A percentile compares a stretch with the other conserved stretches of the same genome.
phyloP scores from a whole-genome alignment of 1,140 invertebrate genomes.

The Subanguina moxae region DNA sequence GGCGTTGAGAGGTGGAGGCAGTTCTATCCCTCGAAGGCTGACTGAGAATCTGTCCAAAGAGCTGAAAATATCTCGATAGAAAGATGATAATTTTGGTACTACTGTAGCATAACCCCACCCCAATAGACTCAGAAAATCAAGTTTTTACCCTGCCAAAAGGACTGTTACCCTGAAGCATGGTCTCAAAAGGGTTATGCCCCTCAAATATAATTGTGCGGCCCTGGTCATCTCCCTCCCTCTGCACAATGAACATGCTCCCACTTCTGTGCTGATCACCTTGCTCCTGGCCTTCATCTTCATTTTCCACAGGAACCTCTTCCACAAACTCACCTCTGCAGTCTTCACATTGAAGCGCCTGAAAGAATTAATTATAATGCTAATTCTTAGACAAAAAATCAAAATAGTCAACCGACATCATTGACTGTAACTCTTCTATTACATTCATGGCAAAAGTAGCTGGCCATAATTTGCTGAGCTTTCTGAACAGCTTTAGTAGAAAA shows the following conservation, averaged over 20 bases:
- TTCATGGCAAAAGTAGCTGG: conserved; percentile 4
- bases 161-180: neutral
- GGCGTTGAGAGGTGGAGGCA: neutral
- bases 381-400: neutral
- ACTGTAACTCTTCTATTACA: conserved; percentile 11
- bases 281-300: neutral
- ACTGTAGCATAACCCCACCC: too few species aligned
- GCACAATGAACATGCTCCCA: neutral
- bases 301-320: neutral
- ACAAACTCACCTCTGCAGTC: conserved; percentile 7
- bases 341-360: conserved; percentile 1
- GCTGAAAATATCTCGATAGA: neutral
- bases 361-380: neutral
- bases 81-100: too few species aligned
- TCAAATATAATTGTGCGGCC: neutral
- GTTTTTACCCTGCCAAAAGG: neutral
- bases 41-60: neutral
- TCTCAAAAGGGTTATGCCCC: neutral
- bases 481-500: too few species aligned
- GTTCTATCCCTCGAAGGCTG: neutral
- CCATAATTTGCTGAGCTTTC: neutral
- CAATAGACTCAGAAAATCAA: too few species aligned
- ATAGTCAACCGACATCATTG: neutral
- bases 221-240: neutral
- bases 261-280: neutral